Base-by-base conservation (phyloP, 2,888 invertebrate genomes). In the Aporophyla lueneburgensis region DNA sequence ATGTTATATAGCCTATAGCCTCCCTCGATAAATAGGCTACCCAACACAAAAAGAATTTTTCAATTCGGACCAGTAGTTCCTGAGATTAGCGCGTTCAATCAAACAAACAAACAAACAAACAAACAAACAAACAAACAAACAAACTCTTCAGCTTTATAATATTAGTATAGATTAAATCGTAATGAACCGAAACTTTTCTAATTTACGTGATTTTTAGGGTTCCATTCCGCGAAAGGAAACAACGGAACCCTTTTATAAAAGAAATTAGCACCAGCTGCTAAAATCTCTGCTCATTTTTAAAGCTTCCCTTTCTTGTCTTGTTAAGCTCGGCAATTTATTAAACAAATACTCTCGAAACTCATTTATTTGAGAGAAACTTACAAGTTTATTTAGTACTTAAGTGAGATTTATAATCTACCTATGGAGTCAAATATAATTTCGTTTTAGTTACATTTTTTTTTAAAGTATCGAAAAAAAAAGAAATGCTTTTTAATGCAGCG, bases 201-300 rank as follows among this genome's bases (percentile, higher is more conserved):
- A 56, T 46, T 46, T 40, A 27, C 14, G 24, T 27, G 21, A 46
- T 14, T 65, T 49, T 21, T 27, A 65, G 14, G 49, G 24, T 24
- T 16, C 10, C 5, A 19, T 43, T 24, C 5, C 10, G 43, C 43
- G 24, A 63, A 63, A 63, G 16, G 9, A 19, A 46, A 46, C 46
- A 49, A 63, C 49, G 0, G 5, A 65, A 21, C 21, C 27, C 21
- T 49, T 49, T 65, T 21, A 14, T 66, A 14, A 51, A 56, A 43
- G 10, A 58, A 40, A 53, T 65, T 16, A 53, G 6, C 16, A n/a
- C 14, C 3, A 40, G 1, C 51, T 43, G 21, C 2, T 54, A 51
- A 67, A 67, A 67, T 16, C 9, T 14, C 21, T 14, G 33, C 24
- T 56, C 54, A 76, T 56, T 59, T 78, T 53, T 72, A 62, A 7